Evolutionary conservation across 1,140 invertebrate genomes (phyloP), one percentile per base, ranked within the genome.

Genomic region (Delia radicum): DNA sequence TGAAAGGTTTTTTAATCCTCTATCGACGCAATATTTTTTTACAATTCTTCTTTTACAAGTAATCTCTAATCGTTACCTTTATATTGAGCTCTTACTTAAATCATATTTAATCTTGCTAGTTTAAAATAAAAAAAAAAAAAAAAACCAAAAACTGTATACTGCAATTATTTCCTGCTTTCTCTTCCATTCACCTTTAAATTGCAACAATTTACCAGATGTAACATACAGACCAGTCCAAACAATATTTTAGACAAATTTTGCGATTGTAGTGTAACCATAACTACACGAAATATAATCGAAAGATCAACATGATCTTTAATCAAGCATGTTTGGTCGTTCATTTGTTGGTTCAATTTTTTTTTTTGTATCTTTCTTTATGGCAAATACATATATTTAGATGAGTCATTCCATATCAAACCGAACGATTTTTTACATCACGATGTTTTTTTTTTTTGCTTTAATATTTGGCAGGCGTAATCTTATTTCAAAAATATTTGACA

Each of bases 231-330:
- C 48, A 55, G n/a, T 55, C 21, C 24, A 21, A 55, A 55, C 48
- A 55, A 21, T 55, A 55, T 55, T 55, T 55, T n/a, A 55, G 48
- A 55, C 48, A 55, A 55, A 55, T 55, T 55, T n/a, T 55, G 24
- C 48, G 48, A 55, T 55, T 55, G 48, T 55, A 55, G 24, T 55
- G 48, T 21, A 55, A 55, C 21, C 48, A 55, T 18, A 55, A 6
- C 48, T 21, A 55, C 48, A 55, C 15, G 48, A 55, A 55, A 21
- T 13, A 46, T 21, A 24, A 55, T 55, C 48, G 21, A 55, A 55
- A 55, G 48, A 55, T 55, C 48, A 55, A 55, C 48, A 55, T 55
- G 48, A 55, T 55, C 48, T 55, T 55, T 55, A 55, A 55, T n/a
- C 48, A 55, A 55, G 18, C 48, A 55, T 21, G 21, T 55, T 55